Conservation (phyloP, 2,888 invertebrate genomes). For the Nephrotoma flavescens region DNA sequence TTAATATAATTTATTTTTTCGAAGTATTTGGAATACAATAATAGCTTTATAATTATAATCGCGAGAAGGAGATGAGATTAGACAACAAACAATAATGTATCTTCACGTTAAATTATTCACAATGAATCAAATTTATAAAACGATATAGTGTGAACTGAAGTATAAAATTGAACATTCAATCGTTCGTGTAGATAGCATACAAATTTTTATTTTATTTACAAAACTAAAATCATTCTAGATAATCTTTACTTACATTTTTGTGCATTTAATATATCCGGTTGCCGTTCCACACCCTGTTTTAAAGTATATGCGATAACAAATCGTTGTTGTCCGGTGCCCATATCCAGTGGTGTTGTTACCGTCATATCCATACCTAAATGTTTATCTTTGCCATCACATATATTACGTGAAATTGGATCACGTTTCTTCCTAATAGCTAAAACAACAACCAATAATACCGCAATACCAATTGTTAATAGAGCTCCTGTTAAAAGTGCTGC, state of each 20-base stretch:
- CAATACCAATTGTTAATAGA: slow-evolving; percentile 47
- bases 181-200: not conserved
- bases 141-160: not conserved
- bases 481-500: slow-evolving; percentile 53
- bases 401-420: slow-evolving; percentile 37
- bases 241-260: slow-evolving; percentile 42
- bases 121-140: not conserved
- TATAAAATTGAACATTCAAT: not conserved
- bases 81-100: not conserved
- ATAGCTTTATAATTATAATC: too few relatives aligned
- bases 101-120: not conserved
- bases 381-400: slow-evolving; percentile 34
- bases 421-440: slow-evolving; percentile 47
- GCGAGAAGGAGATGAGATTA: not conserved
- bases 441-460: slow-evolving; percentile 46
- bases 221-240: slow-evolving; percentile 14
- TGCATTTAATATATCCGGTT: slow-evolving; percentile 69
- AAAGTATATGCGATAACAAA: slow-evolving; percentile 77
- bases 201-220: not conserved
- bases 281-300: slow-evolving; percentile 56
- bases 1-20: too few relatives aligned
- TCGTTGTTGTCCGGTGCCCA: slow-evolving; percentile 68
- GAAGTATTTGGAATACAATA: too few relatives aligned
- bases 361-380: slow-evolving; percentile 34
- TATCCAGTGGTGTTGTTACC: slow-evolving; percentile 46